Conservation (phyloP, 2,888 invertebrate species). For the Nephrotoma guestfalica region DNA sequence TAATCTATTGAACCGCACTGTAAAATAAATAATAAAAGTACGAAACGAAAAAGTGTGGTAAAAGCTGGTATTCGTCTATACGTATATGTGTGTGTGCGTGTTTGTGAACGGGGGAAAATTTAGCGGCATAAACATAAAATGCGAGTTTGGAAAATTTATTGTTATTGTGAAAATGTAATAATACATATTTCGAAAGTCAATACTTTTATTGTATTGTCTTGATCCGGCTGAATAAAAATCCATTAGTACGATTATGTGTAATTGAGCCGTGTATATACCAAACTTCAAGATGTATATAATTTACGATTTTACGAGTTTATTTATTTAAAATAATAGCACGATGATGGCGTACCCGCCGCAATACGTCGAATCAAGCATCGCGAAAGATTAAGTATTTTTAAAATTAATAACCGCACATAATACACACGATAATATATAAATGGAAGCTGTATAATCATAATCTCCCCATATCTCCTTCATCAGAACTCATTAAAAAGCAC, state of each 20-base stretch:
- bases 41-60: background rate
- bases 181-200: background rate
- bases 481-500: background rate
- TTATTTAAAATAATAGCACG: background rate
- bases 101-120: background rate
- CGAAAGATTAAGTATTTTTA: background rate
- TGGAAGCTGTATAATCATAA: background rate
- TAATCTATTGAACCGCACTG: too few species aligned
- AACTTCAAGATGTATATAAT: background rate
- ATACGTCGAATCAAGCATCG: background rate
- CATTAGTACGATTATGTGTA: background rate
- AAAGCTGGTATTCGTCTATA: background rate
- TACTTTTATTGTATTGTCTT: background rate
- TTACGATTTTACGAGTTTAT: background rate
- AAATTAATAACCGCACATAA: background rate
- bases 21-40: background rate
- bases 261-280: too few species aligned
- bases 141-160: background rate
- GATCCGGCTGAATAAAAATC: background rate
- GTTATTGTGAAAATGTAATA: background rate
- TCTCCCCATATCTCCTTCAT: background rate
- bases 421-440: background rate
- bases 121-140: background rate
- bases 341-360: background rate
- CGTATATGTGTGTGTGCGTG: background rate